Evolutionary conservation across 2,797 vertebrate species (phyloP).

Genomic region (Pterois miles): DNA sequence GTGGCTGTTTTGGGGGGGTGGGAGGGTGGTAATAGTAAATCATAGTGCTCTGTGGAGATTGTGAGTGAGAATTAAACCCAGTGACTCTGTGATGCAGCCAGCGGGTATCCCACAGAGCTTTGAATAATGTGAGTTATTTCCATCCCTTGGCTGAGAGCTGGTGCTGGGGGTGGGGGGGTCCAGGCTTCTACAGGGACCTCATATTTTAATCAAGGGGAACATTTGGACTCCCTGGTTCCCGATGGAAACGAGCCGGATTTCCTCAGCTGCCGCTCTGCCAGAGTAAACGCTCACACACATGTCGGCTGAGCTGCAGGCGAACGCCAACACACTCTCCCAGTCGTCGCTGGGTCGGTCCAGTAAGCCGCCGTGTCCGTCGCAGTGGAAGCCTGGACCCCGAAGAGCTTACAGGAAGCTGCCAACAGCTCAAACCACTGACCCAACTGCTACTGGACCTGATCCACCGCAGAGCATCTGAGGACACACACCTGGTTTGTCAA

Average conservation of each 20-base stretch:
- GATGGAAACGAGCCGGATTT: constrained; percentile 40
- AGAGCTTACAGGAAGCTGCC: not conserved
- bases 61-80: constrained; percentile 25
- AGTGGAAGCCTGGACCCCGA: not conserved
- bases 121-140: constrained; percentile 56
- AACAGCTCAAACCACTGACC: constrained; percentile 4
- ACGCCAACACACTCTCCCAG: not conserved
- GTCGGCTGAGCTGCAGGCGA: not conserved
- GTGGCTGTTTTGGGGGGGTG: not conserved
- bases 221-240: constrained; percentile 2
- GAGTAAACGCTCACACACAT: constrained; percentile 5
- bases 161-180: not conserved
- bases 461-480: constrained; percentile 32
- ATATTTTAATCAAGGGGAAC: constrained; percentile 26
- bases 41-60: not conserved
- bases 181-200: not conserved
- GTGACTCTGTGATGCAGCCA: constrained; percentile 29
- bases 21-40: not conserved
- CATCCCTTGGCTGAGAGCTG: constrained; percentile 25
- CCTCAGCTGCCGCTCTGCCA: constrained; percentile 35
- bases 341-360: not conserved
- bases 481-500: constrained; percentile 16
- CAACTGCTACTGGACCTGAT: constrained; percentile 1
- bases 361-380: not conserved
- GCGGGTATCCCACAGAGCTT: constrained; percentile 43